Evolutionary conservation across 2,797 vertebrate species (phyloP), one percentile per base, ranked within the genome.

Genomic region (Platyrinchus mystaceus): DNA sequence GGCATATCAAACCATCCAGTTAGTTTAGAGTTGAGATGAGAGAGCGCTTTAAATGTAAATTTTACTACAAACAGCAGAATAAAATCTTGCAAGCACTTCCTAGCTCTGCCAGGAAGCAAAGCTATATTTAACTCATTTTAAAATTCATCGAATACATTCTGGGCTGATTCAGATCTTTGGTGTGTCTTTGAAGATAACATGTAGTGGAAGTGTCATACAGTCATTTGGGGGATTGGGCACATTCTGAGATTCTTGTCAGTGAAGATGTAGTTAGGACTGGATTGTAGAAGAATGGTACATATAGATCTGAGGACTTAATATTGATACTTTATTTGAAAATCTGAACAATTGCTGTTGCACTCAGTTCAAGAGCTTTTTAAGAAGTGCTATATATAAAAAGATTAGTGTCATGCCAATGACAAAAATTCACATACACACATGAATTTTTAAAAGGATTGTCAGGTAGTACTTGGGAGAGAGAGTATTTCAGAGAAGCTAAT

Each of bases 81-180:
- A 94, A 96, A 96, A 87, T 89, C 53, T 84, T 87, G 77, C 78
- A 74, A 87, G 52, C 80, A 46, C 63, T 95, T 90, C 81, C 89
- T 85, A 79, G 56, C 87, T 87, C 78, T 96, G 70, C 79, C 91
- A 87, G 91, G 74, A 94, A 94, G 59, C 60, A 78, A 66, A 89
- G 67, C 81, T 94, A 81, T 96, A 87, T 96, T 96, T 97, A 96
- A 92, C 86, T 88, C 64, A 27, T 90, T 96, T 96, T 91, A 92
- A 95, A 96, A 97, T 95, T 92, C 91, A 94, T 94, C 95, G 89
- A 90, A 88, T 74, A 49, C 49, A 24, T 92, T 92, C 83, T 91
- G 55, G 55, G 52, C 71, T 91, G 84, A 86, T 95, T 93, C 87
- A 85, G 82, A 90, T 96, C 91, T 93, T 92, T 20, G 16, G 66